phyloP scores from a whole-genome alignment of 2,797 vertebrate species.

The Chlorospingus flavigularis region DNA sequence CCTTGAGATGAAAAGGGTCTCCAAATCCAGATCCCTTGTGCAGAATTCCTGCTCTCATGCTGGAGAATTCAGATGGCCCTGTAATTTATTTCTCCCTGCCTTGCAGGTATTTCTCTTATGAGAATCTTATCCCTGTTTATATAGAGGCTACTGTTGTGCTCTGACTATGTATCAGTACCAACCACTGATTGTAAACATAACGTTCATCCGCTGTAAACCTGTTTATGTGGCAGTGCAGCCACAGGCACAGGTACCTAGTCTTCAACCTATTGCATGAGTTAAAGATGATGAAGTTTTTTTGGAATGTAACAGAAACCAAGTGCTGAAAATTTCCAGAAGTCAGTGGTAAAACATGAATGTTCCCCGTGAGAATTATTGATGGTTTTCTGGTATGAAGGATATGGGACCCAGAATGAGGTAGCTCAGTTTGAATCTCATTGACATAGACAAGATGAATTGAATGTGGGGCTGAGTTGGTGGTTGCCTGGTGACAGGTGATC shows the following conservation, averaged over 20 bases:
- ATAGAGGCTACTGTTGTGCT: neutral
- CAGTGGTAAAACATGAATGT: neutral
- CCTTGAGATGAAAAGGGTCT: neutral
- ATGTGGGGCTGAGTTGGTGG: neutral
- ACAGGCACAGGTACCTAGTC: neutral
- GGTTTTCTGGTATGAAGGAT: neutral
- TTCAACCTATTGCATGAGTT: neutral
- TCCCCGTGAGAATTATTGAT: neutral
- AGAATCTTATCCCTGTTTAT: neutral
- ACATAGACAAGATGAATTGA: neutral
- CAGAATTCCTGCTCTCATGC: neutral
- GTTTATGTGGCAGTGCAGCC: neutral
- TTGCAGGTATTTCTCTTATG: neutral
- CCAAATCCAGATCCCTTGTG: neutral
- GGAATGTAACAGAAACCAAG: neutral
- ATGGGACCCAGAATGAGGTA: neutral
- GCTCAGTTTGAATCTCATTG: neutral
- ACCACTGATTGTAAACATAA: neutral
- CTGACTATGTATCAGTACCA: neutral
- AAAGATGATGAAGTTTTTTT: neutral
- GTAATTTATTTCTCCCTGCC: neutral
- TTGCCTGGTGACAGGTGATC: neutral
- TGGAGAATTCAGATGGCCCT: neutral
- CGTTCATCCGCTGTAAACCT: neutral
- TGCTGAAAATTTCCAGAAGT: neutral